Percentiles rank a stretch among this genome's conserved stretches.
Conservation (phyloP, 2,113 vertebrate genomes). For the Microtus ochrogaster region DNA sequence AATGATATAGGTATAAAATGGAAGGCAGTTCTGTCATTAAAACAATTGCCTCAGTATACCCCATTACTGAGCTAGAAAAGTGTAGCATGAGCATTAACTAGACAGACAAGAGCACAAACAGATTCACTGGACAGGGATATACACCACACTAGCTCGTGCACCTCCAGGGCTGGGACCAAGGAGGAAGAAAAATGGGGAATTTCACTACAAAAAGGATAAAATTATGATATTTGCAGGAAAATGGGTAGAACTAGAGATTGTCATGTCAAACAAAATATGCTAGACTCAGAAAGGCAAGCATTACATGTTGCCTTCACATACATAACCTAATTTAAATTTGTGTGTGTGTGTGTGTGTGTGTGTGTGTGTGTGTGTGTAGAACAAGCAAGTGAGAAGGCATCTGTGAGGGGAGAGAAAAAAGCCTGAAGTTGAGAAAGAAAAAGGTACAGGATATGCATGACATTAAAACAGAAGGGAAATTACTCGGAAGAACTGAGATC, state of each 20-base stretch:
- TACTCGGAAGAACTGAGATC: background rate
- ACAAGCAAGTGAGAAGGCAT: background rate
- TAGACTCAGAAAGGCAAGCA: background rate
- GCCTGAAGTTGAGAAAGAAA: background rate
- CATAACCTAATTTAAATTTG: background rate
- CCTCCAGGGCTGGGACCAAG: background rate
- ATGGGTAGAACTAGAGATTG: background rate
- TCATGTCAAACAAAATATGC: background rate
- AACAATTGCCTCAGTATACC: background rate
- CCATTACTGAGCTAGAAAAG: background rate
- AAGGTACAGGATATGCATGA: background rate
- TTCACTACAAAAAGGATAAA: background rate
- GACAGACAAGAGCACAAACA: background rate
- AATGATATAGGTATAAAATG: background rate
- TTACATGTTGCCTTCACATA: background rate
- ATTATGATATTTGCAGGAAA: background rate
- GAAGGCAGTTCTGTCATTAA: background rate
- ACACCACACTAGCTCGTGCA: accelerated
- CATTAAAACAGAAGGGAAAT: background rate
- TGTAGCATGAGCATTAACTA: background rate
- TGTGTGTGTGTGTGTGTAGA: background rate
- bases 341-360: background rate
- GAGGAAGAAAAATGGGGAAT: background rate
- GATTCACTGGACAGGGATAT: background rate
- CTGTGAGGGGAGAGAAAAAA: background rate